Conservation (phyloP, 2,797 vertebrate genomes). For the Luscinia luscinia region DNA sequence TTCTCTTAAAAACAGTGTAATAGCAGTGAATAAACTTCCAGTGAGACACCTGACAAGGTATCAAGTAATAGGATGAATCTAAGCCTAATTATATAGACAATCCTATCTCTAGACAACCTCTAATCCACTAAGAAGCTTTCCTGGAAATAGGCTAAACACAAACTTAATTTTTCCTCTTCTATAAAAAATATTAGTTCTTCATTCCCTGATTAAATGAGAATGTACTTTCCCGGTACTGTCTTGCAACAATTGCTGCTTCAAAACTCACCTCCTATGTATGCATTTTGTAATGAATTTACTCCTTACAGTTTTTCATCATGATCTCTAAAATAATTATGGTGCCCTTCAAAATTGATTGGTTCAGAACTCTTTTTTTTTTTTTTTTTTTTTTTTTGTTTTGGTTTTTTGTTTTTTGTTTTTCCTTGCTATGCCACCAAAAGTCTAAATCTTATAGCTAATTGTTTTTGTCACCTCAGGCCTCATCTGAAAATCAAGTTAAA, state of each 20-base stretch:
- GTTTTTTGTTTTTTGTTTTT: neutral
- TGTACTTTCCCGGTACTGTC: neutral
- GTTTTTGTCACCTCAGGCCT: neutral
- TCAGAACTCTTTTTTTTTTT: neutral
- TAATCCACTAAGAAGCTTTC: constrained; percentile 36
- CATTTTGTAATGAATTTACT: neutral
- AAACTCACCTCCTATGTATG: neutral
- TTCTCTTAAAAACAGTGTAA: neutral
- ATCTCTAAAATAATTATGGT: neutral
- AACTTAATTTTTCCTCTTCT: constrained; percentile 17
- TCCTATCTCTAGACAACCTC: constrained; percentile 12
- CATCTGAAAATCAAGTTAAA: neutral
- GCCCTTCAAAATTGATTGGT: neutral
- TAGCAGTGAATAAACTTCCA: neutral
- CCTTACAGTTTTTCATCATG: neutral
- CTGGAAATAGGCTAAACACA: constrained; percentile 1
- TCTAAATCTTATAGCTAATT: neutral
- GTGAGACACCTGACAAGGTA: constrained; percentile 1
- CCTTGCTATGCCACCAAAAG: neutral
- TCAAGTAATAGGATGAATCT: constrained; percentile 27
- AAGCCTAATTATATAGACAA: constrained; percentile 34
- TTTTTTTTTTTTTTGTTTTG: rapidly evolving
- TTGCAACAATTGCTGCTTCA: neutral
- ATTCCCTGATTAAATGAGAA: neutral
- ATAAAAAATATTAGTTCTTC: neutral